Conservation (phyloP, 2,797 vertebrate genomes). For the Sebastolobus altivelis region DNA sequence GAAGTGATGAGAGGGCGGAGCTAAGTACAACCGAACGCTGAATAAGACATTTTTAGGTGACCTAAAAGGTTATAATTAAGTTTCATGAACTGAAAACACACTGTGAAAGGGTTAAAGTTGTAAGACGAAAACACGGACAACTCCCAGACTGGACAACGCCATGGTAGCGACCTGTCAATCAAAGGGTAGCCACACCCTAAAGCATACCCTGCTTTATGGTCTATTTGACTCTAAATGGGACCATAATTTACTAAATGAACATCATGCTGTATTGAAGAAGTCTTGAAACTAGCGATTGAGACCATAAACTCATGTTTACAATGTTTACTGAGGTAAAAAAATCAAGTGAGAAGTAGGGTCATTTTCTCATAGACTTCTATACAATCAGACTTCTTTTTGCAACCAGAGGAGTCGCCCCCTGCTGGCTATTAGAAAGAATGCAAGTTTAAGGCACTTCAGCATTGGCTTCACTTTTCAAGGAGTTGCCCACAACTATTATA, state of each 20-base stretch:
- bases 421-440: too few species aligned
- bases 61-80: too few species aligned
- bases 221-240: neutral
- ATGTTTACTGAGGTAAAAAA: neutral
- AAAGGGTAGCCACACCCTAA: neutral
- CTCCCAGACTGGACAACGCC: neutral
- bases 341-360: neutral
- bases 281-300: too few species aligned
- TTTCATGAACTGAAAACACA: neutral
- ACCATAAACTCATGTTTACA: neutral
- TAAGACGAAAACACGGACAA: neutral
- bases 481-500: neutral
- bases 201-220: neutral
- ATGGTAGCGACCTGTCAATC: neutral
- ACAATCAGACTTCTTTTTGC: too few species aligned
- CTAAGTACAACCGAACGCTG: neutral
- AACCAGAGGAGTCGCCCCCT: too few species aligned
- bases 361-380: neutral
- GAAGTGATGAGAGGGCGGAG: neutral
- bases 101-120: neutral
- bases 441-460: too few species aligned
- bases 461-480: neutral
- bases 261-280: neutral
- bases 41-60: neutral
- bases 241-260: rapidly evolving